phyloP scores from a whole-genome alignment of 2,797 vertebrate genomes.

The Ambastaia sidthimunki region DNA sequence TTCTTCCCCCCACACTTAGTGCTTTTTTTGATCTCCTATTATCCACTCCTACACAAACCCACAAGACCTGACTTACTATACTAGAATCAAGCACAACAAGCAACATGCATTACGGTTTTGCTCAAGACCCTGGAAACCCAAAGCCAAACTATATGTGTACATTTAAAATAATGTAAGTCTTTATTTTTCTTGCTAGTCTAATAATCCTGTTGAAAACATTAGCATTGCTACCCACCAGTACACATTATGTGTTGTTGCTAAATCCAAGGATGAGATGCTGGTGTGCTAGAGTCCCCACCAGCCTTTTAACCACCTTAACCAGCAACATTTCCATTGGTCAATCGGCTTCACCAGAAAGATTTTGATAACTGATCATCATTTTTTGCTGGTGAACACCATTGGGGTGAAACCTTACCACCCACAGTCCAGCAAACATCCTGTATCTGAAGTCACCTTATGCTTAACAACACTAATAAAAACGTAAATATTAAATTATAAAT shows the following conservation, averaged over 20 bases:
- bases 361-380: no score
- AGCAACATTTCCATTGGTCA: neutral
- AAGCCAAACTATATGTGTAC: neutral
- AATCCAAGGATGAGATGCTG: neutral
- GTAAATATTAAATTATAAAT: neutral
- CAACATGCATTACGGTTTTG: neutral
- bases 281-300: no score
- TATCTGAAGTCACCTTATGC: neutral
- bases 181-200: no score
- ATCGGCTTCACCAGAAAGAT: neutral
- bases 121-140: neutral
- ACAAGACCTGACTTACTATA: neutral
- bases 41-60: conserved; percentile 38
- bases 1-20: conserved; percentile 40
- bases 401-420: neutral
- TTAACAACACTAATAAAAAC: neutral
- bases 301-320: neutral
- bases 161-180: neutral
- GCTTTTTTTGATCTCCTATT: conserved; percentile 49
- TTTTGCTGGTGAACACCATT: neutral
- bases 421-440: no score
- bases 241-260: neutral
- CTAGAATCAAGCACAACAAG: conserved; percentile 4
- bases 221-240: neutral
- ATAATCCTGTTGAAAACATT: neutral